Evolutionary conservation across 2,888 invertebrate species (phyloP).

Genomic region (Sussaba pulchella): DNA sequence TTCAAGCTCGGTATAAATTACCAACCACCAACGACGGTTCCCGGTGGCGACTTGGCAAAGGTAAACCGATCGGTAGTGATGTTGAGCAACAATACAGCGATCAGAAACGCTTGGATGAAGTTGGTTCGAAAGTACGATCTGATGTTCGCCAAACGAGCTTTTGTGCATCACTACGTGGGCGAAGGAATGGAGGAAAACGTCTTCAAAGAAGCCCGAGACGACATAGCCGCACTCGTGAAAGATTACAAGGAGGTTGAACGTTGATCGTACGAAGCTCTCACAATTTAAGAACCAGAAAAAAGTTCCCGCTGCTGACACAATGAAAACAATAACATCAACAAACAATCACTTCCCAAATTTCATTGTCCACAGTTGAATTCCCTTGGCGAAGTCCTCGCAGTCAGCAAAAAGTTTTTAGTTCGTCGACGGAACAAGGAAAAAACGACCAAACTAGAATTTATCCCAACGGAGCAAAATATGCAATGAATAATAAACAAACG

Average conservation of each 20-base stretch:
- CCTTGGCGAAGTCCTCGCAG: no score
- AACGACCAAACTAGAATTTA: not conserved
- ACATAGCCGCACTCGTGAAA: constrained; percentile 87
- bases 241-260: constrained; percentile 89
- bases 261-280: constrained; percentile 58
- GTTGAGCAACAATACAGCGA: constrained; percentile 93
- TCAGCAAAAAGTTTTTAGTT: not conserved
- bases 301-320: not conserved
- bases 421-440: not conserved
- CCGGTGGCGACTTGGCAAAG: constrained; percentile 91
- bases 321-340: no score
- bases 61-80: constrained; percentile 92
- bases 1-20: constrained; percentile 89
- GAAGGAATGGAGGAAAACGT: constrained; percentile 91
- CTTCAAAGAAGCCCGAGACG: constrained; percentile 87
- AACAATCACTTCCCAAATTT: no score
- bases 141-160: constrained; percentile 93
- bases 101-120: constrained; percentile 92
- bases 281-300: not conserved
- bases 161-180: constrained; percentile 94
- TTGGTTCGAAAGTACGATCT: constrained; percentile 92
- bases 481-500: constrained; percentile 20
- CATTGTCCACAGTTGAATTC: no score
- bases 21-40: constrained; percentile 91
- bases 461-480: not conserved